Evolutionary conservation across 2,797 vertebrate genomes (phyloP), one percentile per base, ranked within the genome.

Genomic region (Halcyon badia): DNA sequence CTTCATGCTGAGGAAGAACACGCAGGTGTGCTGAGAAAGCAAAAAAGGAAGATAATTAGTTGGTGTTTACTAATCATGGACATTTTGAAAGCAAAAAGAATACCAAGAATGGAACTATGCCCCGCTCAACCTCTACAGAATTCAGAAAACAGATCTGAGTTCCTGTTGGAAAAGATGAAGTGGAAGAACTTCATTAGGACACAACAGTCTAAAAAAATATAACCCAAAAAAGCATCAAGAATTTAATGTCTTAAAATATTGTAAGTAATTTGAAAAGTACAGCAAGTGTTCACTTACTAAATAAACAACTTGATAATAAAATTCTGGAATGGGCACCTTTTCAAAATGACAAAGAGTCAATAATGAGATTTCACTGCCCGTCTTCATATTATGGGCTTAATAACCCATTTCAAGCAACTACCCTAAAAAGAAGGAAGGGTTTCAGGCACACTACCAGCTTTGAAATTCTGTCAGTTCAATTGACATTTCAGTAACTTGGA

Each of bases 401-500:
- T 58, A 95, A 91, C 31, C 19, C 48, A 91, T 84, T 86, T 73
- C 62, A 95, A 94, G 48, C 26, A 96, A 89, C 37, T 52, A 31
- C 22, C 78, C 76, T 78, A 71, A 75, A 85, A 91, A 79, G 61
- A 70, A 73, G 42, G 77, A 91, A 91, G 69, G 35, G 79, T 80
- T 94, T 94, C 80, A 80, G 76, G 64, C 70, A 83, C 35, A 37
- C 37, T 90, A 89, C 28, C 46, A 87, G 57, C 52, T 96, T 86
- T 83, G 66, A 91, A 96, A 94, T 88, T 75, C 64, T 61, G 61
- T 68, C 72, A 88, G 42, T 86, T 92, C 87, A 93, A 68, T 1
- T 94, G 82, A 91, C 56, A 95, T 87, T 93, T 97, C 90, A 79
- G 58, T 79, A 95, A 96, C 64, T 91, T 72, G 90, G 79, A 89